Evolutionary conservation across 92 coral and sea anemone genomes (phyloP).

Genomic region (Meandrina meandrites): DNA sequence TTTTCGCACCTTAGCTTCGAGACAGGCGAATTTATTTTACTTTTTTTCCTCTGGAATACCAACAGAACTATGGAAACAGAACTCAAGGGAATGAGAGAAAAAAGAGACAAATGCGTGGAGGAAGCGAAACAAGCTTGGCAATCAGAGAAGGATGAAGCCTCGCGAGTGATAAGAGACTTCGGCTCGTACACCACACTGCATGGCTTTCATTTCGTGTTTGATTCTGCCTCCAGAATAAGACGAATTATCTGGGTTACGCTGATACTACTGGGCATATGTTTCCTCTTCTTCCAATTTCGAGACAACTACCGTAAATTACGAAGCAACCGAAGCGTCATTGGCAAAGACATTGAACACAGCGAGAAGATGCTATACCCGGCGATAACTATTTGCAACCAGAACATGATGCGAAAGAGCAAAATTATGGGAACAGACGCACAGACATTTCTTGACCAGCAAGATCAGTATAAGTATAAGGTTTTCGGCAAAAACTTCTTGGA

Average conservation of each 20-base stretch:
- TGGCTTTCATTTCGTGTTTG: slow-evolving; percentile 65
- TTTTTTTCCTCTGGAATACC: not conserved
- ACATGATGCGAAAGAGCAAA: slow-evolving; percentile 66
- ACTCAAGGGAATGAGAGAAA: slow-evolving; percentile 6
- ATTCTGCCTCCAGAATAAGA: slow-evolving; percentile 40
- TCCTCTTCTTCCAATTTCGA: slow-evolving; percentile 53
- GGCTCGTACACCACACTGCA: slow-evolving; percentile 72
- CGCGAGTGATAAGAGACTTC: slow-evolving; percentile 46
- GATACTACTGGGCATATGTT: slow-evolving; percentile 28
- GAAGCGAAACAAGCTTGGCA: slow-evolving; percentile 4
- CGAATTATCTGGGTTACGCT: slow-evolving; percentile 56
- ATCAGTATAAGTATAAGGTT: slow-evolving; percentile 9
- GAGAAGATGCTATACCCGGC: slow-evolving; percentile 57
- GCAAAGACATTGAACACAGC: slow-evolving; percentile 24
- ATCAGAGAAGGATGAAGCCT: slow-evolving; percentile 26
- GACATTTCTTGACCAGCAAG: slow-evolving; percentile 60
- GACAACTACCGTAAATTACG: slow-evolving; percentile 30
- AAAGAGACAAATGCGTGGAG: not conserved
- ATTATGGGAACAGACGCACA: slow-evolving; percentile 71
- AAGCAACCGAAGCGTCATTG: slow-evolving; percentile 30
- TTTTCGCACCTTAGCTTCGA: not conserved
- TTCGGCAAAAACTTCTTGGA: slow-evolving; percentile 7
- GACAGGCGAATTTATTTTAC: not conserved
- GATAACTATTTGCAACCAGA: slow-evolving; percentile 70
- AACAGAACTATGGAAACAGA: slow-evolving; percentile 26